Base-by-base conservation (phyloP, 2,888 invertebrate species). In the Tetragnatha montana region DNA sequence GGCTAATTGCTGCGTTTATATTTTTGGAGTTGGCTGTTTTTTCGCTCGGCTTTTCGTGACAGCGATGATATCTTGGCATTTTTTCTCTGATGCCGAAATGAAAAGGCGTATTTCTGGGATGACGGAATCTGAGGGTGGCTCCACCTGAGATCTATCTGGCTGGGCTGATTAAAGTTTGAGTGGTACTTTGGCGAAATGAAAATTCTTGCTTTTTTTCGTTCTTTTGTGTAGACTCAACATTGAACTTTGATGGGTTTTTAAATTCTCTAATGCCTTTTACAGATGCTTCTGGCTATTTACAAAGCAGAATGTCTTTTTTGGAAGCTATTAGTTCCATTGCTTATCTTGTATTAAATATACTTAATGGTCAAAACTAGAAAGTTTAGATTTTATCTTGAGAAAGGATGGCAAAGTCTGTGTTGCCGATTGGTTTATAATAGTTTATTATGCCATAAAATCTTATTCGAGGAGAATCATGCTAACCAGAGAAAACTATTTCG, bases 1-100 rank as follows among this genome's bases (percentile, higher is more conserved):
- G 60, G 60, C 50, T 81, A 81, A 81, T 81, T 81, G 81, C 81
- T 49, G 21, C 81, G 71, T 81, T 81, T 70, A 81, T 81, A 69
- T 81, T 60, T 81, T 47, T n/a, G 14, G 22, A n/a, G 71, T 19
- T 49, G 17, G 21, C 12, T 81, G 19, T 47, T 70, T 49, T n/a
- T 71, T 78, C 19, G 81, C 19, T 70, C 81, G 70, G 81, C 47
- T 70, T 81, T 81, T 22, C 81, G 71, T 70, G 71, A 81, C 21
- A 50, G 51, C 22, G 78, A 78, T 78, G 60, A 78, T 78, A 78
- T 78, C 60, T 78, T 17, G 49, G 76, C 49, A 21, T 8, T 60
- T 60, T 60, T 60, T 60, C 4, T 60, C 17, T 10, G 12, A 4
- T 60, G 60, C 60, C 17, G 60, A 60, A 60, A 60, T 60, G 60